Base-by-base conservation (phyloP, 23 tunicate species). In the Ascidia mentula region DNA sequence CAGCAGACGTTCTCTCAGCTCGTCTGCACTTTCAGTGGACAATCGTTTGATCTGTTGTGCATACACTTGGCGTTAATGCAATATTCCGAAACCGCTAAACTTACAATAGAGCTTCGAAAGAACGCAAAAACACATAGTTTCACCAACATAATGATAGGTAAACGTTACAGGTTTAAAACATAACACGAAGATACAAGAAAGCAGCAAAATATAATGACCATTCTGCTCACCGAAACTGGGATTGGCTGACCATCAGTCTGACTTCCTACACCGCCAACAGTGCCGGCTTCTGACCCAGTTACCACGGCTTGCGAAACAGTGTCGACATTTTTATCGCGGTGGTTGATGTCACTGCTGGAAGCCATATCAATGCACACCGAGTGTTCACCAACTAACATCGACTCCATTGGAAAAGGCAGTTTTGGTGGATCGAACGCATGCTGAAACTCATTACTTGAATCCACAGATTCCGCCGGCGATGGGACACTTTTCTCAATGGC, bases 381-480 rank as follows among this genome's bases (percentile, higher is more conserved):
- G 24, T 53, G 65, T 28, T 53, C 65, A 3, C 65, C 65, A 53
- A 53, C 65, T 28, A 53, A 9, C 28, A 20, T 53, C 65, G 65
- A 53, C 65, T 53, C 65, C 65, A 53, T 53, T 6, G 65, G 24
- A 53, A 53, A 53, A 26, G 7, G 65, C 13, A 53, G 13, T 28
- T 53, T 53, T 3, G 65, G 65, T 1, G 72, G 72, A 1, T 82
- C 69, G 34, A 82, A 82, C 42, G 86, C 86, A 34, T 82, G 86
- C 26, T 45, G 60, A 36, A 73, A 82, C 4, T 80, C 77, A 30
- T 32, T 34, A 31, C 78, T 72, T 18, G 86, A 82, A 17, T 37
- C 84, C 18, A 80, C 84, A 53, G 65, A 53, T 9, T 53, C 65
- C 4, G 13, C 65, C 24, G 65, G 65, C 24, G 65, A 53, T 20